Percentiles rank a stretch among this genome's conserved stretches.
Conservation (phyloP, 2,888 invertebrate species). For the Branchellion lobata region DNA sequence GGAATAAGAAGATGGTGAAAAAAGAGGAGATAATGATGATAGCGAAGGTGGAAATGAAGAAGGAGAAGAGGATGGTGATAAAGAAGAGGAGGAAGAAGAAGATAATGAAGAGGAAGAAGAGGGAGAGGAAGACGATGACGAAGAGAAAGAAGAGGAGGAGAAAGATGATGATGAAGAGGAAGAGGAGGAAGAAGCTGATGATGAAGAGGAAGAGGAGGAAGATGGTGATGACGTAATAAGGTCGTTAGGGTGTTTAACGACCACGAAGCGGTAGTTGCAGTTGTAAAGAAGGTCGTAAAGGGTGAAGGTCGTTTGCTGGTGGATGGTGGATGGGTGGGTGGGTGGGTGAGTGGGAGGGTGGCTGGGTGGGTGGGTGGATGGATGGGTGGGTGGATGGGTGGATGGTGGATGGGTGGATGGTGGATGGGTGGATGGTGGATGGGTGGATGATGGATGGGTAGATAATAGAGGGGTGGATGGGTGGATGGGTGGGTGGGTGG, state of each 20-base stretch:
- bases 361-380: not conserved
- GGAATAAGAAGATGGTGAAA: too few species aligned
- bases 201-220: too few species aligned
- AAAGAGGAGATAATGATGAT: too few species aligned
- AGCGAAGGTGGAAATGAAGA: too few species aligned
- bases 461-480: not conserved
- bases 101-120: not conserved
- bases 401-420: not conserved
- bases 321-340: not conserved
- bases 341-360: too few species aligned
- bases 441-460: not conserved
- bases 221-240: not conserved
- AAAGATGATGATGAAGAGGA: not conserved
- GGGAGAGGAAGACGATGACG: not conserved
- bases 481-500: not conserved
- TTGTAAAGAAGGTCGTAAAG: slow-evolving; percentile 25
- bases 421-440: not conserved
- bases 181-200: not conserved
- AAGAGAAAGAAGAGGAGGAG: not conserved
- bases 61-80: too few species aligned
- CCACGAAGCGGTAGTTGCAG: slow-evolving; percentile 1
- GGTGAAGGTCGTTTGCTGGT: slow-evolving; percentile 21
- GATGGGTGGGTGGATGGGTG: not conserved
- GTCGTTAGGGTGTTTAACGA: not conserved
- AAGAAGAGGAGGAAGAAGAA: too few species aligned